Evolutionary conservation across 2,797 vertebrate genomes (phyloP), one percentile per base, ranked within the genome.

Genomic region (Mus minutoides): DNA sequence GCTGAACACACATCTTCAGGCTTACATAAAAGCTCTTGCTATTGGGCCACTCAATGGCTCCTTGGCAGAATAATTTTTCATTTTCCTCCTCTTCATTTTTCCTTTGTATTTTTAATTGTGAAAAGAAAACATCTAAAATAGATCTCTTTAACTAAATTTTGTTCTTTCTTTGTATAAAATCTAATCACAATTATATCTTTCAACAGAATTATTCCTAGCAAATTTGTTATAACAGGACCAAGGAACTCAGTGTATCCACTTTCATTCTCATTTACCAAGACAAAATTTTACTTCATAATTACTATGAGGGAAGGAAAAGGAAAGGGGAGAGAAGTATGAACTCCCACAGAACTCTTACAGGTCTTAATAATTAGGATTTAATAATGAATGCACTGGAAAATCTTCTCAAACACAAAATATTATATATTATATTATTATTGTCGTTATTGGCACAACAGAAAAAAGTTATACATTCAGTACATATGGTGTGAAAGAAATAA

Each of bases 161-260:
- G 97, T 97, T 97, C 97, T 95, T 96, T 97, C 92, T 97, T 21
- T 94, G 93, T 97, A 96, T 88, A 76, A 97, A 98, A 89, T 96
- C 49, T 96, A 97, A 96, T 49, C 29, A 80, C 43, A 95, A 62
- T 97, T 97, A 94, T 94, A 96, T 96, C 91, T 91, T 97, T 96
- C 88, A 90, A 97, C 69, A 95, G 83, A 92, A 60, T 69, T 94
- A 88, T 79, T 93, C 37, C 89, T 92, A 84, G 73, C 77, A 87
- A 95, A 97, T 71, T 54, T 92, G 5, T 12, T 49, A 49, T 49
- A 49, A 91, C 19, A 95, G 5, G 2, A 46, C 34, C 4, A 60
- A 85, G 46, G 75, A 96, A 96, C 43, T 75, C 46, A 93, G 54
- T 64, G 64, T 94, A 91, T 85, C 37, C 9, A 94, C 24, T 31